These are phyloP conservation scores for Oriolus oriolus DNA, from an alignment of 2,113 vertebrate species.

Conservation along the genomic window DNA sequence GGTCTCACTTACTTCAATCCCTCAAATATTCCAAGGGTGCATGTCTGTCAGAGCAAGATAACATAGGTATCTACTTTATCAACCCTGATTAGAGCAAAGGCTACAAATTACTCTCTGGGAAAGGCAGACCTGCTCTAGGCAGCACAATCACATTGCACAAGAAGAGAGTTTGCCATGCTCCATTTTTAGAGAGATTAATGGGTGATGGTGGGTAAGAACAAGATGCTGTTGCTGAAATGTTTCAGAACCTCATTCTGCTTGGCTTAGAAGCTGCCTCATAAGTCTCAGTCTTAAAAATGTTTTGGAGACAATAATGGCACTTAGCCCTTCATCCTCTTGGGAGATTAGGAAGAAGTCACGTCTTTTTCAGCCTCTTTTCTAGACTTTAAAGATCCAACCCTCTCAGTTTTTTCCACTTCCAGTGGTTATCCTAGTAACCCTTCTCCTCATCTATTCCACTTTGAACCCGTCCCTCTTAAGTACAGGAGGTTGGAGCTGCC, in stretches of 20 bases:
- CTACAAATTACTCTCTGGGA: not conserved
- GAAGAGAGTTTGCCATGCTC: not conserved
- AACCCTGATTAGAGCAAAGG: not conserved
- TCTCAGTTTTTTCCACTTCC: not conserved
- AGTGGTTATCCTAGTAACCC: not conserved
- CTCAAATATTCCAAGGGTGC: not conserved
- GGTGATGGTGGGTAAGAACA: not conserved
- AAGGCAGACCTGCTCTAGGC: not conserved
- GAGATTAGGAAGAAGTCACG: not conserved
- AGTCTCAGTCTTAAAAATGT: not conserved
- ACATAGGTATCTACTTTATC: not conserved
- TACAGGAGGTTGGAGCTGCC: not conserved
- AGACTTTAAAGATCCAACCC: not conserved
- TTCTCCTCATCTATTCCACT: not conserved
- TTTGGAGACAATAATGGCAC: not conserved
- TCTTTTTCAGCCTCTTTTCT: not conserved
- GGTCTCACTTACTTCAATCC: not conserved
- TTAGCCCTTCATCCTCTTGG: not conserved
- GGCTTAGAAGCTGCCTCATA: not conserved
- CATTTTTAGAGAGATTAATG: not conserved
- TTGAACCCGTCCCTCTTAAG: not conserved
- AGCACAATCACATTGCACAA: fast-evolving
- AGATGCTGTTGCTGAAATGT: not conserved
- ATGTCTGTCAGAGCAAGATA: not conserved
- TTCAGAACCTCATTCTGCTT: not conserved